Base-by-base conservation (phyloP, 2,113 vertebrate genomes). In the Heliornis fulica region DNA sequence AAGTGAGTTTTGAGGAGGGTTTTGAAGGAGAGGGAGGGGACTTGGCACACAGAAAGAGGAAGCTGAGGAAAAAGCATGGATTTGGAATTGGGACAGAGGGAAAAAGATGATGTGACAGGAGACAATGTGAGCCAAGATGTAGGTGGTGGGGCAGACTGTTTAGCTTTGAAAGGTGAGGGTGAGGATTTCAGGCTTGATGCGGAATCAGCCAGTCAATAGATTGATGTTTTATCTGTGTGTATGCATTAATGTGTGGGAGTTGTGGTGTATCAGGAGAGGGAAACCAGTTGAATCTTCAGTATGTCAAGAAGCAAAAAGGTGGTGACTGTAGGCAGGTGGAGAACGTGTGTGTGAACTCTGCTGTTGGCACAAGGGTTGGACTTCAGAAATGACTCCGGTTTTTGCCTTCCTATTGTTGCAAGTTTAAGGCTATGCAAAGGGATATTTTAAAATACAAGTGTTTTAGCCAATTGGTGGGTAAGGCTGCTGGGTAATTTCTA, bases 1-100 rank as follows among this genome's bases (percentile, higher is more conserved):
- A 97, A 97, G 97, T 97, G 96, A 97, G 97, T 97, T 96, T 97
- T 96, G 96, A 97, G 97, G 96, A 97, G 96, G 96, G 96, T 79
- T 95, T 96, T 95, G 87, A 97, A 97, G 95, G 97, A 96, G 96
- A 97, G 97, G 97, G 97, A 97, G 97, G 97, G 97, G 77, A 94
- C 94, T 95, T 97, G 92, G 74, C 88, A 94, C 91, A 63, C 86
- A 97, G 96, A 88, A 97, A 91, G 89, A 96, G 92, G 93, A 97
- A 97, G 96, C 87, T 96, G 93, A 97, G 96, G 96, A 94, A 87
- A 95, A 95, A 92, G 43, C 90, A 16, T 94, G 95, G 77, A 93
- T 92, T 89, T 92, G 53, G 14, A 3, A 68, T 89, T 71, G 91
- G 94, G 93, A 89, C 83, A 95, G 94, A 92, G 90, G 51, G 59